phyloP scores from a whole-genome alignment of 1,140 invertebrate species.

The Drosophila sproati region DNA sequence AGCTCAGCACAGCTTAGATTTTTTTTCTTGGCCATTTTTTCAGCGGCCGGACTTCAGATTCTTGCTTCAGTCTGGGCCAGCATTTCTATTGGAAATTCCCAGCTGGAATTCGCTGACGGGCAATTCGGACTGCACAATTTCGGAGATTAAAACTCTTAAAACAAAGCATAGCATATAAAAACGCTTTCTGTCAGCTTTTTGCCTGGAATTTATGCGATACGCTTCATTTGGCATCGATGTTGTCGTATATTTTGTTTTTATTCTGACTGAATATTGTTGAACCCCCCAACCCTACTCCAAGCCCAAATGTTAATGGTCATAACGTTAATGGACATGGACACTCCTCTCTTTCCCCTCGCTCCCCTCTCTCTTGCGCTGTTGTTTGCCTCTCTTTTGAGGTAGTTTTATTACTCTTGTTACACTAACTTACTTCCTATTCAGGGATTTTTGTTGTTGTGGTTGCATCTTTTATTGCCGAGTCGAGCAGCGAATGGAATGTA shows the following conservation, averaged over 20 bases:
- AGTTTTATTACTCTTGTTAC: conserved; percentile 81
- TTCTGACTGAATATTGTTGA: conserved; percentile 77
- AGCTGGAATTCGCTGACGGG: conserved; percentile 11
- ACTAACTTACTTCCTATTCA: conserved; percentile 78
- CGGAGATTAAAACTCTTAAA: not conserved
- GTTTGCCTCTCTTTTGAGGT: conserved; percentile 46
- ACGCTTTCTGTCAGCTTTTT: conserved; percentile 28
- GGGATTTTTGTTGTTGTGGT: conserved; percentile 35
- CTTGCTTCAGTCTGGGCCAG: conserved; percentile 51
- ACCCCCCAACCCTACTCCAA: conserved; percentile 14
- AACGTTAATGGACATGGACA: conserved; percentile 68
- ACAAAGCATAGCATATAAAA: conserved; percentile 5
- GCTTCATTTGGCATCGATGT: conserved; percentile 66
- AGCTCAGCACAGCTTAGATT: conserved; percentile 12
- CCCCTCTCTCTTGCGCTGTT: conserved; percentile 4
- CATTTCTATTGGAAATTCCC: conserved; percentile 47
- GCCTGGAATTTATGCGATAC: conserved; percentile 71
- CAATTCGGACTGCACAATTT: conserved; percentile 9
- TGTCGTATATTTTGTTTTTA: conserved; percentile 74
- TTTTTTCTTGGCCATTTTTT: conserved; percentile 12
- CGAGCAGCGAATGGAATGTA: conserved; percentile 30
- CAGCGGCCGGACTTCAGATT: not conserved
- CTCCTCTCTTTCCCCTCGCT: conserved; percentile 24
- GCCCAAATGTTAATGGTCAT: conserved; percentile 45
- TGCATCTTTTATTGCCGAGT: conserved; percentile 16